phyloP scores from a whole-genome alignment of 2,888 invertebrate genomes.

The Melipona beecheii region DNA sequence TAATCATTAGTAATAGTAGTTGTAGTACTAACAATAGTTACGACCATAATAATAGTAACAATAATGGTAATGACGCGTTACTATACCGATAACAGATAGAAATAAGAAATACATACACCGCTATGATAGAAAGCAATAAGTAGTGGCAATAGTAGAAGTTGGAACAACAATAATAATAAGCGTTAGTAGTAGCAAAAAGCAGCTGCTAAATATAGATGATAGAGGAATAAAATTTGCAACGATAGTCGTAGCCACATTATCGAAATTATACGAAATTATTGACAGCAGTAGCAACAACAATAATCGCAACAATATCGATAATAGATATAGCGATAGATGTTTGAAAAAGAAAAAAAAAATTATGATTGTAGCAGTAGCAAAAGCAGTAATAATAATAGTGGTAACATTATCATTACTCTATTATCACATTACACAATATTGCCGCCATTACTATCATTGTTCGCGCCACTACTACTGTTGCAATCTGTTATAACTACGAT shows the following conservation, averaged over 20 bases:
- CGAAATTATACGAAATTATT: not conserved
- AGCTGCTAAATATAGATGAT: not conserved
- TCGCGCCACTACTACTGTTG: conserved; percentile 29
- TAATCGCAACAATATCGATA: not conserved
- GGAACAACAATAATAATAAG: not conserved
- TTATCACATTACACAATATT: conserved; percentile 53
- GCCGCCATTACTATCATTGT: conserved; percentile 50
- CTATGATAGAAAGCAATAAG: not conserved
- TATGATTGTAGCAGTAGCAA: conserved; percentile 31
- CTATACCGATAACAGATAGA: not conserved
- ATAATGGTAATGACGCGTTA: conserved; percentile 29
- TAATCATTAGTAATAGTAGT: conserved; percentile 30
- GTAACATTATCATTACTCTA: conserved; percentile 49
- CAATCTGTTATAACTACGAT: conserved; percentile 28
- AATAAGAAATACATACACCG: not conserved
- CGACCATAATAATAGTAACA: conserved; percentile 41
- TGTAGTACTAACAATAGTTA: conserved; percentile 38
- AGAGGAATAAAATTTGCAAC: not conserved
- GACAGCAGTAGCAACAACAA: not conserved
- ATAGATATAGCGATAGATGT: conserved; percentile 3
- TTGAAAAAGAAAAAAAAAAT: conserved; percentile 11
- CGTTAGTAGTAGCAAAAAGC: conserved; percentile 10
- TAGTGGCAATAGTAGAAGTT: not conserved
- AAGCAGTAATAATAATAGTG: conserved; percentile 52
- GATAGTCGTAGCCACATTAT: not conserved